Base-by-base conservation (phyloP, 2,888 invertebrate species). In the Habrosyne pyritoides region DNA sequence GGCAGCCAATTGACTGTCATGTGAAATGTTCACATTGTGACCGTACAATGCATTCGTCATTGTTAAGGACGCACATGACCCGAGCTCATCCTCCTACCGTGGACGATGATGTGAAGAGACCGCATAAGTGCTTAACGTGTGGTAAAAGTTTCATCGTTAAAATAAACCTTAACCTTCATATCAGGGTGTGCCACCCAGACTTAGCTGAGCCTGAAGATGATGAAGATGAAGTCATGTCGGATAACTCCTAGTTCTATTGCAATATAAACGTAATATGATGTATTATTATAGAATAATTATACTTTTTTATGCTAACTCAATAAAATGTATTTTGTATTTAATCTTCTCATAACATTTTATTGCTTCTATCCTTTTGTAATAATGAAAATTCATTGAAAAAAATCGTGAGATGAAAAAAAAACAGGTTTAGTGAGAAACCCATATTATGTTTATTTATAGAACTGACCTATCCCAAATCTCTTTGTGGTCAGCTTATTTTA, bases 71-170 rank as follows among this genome's bases (percentile, higher is more conserved):
- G 0, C 92, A 92, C 52, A 73, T 91, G 53, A 66, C 87, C 0
- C 62, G 92, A 47, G 89, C 91, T 0, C 92, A 92, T 66, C 86
- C 91, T 0, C 68, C 81, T 0, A 80, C 83, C 0, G 66, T 85
- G 0, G 90, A 90, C 8, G 91, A 92, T 53, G 92, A 91, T 68
- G 89, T 92, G 0, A 92, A 92, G 55, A 58, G 92, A 49, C 92
- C 92, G 0, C 85, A 91, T 64, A 92, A 92, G 65, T 92, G 92
- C 71, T 82, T 84, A 0, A 91, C 90, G 0, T 92, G 92, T 14
- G 92, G 92, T 0, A 91, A 92, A 59, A 87, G 89, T 61, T 92
- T 92, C 64, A 92, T 92, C 4, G 90, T 92, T 10, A 89, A 90
- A 66, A 91, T 92, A 5, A 92, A 92, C 65, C 69, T 92, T 63